Percentiles rank a stretch among this genome's conserved stretches.
These are phyloP conservation scores for Octonoba sinensis DNA, from an alignment of 2,888 invertebrate species.

Conservation along the genomic window DNA sequence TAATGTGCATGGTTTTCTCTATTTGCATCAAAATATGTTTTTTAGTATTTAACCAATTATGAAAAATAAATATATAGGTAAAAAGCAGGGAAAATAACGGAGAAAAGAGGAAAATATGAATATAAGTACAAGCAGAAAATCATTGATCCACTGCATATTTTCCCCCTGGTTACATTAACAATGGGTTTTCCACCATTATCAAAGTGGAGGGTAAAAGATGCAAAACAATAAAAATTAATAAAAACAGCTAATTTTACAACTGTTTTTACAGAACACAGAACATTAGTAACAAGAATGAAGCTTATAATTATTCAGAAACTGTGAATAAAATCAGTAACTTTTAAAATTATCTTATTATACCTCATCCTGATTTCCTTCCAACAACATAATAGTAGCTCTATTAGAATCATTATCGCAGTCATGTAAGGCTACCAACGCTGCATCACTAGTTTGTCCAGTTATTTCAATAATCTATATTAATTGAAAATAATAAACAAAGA, in stretches of 20 bases:
- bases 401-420: slow-evolving; percentile 92
- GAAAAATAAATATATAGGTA: too few species aligned
- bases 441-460: slow-evolving; percentile 89
- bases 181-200: too few species aligned
- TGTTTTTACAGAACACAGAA: not conserved
- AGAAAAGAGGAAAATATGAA: too few species aligned
- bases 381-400: slow-evolving; percentile 83
- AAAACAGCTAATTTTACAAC: not conserved
- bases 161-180: too few species aligned
- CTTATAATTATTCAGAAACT: not conserved
- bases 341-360: slow-evolving; percentile 69
- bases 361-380: slow-evolving; percentile 79
- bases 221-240: not conserved
- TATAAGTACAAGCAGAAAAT: too few species aligned
- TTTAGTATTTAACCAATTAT: too few species aligned
- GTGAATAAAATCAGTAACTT: too few species aligned
- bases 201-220: too few species aligned
- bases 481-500: not conserved
- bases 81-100: too few species aligned
- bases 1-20: too few species aligned
- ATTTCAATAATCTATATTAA: slow-evolving; percentile 81
- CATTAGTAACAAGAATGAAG: not conserved
- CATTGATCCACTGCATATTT: too few species aligned
- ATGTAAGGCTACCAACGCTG: slow-evolving; percentile 91
- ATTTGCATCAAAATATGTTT: too few species aligned